Evolutionary conservation across 2,113 vertebrate genomes (phyloP).

Genomic region (Perca flavescens): DNA sequence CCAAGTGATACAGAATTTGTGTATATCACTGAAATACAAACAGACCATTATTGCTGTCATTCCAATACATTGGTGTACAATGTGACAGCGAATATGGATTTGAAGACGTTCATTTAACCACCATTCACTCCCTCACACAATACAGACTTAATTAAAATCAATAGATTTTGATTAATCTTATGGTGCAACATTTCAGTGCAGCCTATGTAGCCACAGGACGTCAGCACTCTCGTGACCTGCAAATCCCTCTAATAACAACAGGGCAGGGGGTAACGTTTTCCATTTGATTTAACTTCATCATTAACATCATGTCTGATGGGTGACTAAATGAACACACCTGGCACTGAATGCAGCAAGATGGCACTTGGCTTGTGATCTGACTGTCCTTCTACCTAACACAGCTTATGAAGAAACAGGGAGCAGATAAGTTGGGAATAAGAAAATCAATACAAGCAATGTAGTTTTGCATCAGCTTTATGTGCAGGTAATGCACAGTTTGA

Average conservation of each 20-base stretch:
- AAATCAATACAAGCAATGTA: background rate
- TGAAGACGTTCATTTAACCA: slow-evolving; percentile 44
- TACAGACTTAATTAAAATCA: slow-evolving; percentile 54
- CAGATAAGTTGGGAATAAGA: background rate
- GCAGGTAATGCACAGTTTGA: slow-evolving; percentile 11
- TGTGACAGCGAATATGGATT: slow-evolving; percentile 16
- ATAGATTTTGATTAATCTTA: slow-evolving; percentile 46
- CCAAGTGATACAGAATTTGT: slow-evolving; percentile 53
- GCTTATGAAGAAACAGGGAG: background rate
- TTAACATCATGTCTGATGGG: too few species aligned
- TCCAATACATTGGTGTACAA: slow-evolving; percentile 26
- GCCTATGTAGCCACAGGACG: background rate
- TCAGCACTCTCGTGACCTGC: background rate
- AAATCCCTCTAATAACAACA: slow-evolving; percentile 6
- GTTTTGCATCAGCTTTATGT: background rate
- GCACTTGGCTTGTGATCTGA: background rate
- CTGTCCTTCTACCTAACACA: background rate
- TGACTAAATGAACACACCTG: too few species aligned
- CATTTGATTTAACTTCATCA: background rate
- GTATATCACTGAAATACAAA: slow-evolving; percentile 41
- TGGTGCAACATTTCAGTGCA: slow-evolving; percentile 3
- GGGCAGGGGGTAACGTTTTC: background rate
- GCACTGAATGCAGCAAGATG: too few species aligned
- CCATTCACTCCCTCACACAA: slow-evolving; percentile 23
- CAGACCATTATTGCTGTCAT: slow-evolving; percentile 31